Conservation (phyloP, 2,797 vertebrate genomes). For the Myotis daubentonii region DNA sequence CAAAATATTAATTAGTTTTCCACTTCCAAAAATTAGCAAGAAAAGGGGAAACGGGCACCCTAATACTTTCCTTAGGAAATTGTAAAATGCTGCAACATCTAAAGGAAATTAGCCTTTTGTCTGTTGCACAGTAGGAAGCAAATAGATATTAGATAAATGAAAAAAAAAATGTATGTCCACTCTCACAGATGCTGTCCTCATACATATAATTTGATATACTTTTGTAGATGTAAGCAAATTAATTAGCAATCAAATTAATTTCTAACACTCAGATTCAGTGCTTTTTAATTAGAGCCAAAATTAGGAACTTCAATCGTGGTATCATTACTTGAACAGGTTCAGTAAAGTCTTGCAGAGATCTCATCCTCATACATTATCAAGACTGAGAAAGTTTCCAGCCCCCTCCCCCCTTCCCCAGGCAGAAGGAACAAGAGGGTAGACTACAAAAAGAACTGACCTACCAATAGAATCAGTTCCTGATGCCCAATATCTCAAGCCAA, state of each 20-base stretch:
- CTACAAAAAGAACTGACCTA: background rate
- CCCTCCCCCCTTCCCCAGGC: background rate
- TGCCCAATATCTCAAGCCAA: background rate
- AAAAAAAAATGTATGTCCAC: background rate
- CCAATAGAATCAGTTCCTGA: background rate
- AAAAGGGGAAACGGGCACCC: background rate
- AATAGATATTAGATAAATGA: background rate
- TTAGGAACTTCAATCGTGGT: background rate
- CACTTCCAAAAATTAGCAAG: background rate
- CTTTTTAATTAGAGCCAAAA: background rate
- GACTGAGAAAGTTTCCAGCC: background rate
- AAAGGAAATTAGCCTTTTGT: background rate
- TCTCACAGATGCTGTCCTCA: background rate
- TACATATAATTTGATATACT: background rate
- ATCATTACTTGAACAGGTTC: background rate
- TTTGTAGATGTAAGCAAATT: constrained; percentile 1
- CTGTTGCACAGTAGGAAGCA: background rate
- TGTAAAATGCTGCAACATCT: background rate
- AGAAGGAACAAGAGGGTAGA: background rate
- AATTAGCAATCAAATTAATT: background rate
- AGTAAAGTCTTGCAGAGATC: background rate
- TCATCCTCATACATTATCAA: background rate
- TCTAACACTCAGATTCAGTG: background rate
- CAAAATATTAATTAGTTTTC: background rate
- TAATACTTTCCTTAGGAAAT: background rate